Base-by-base conservation (phyloP, 2,888 invertebrate genomes). In the Torymus texanus region DNA sequence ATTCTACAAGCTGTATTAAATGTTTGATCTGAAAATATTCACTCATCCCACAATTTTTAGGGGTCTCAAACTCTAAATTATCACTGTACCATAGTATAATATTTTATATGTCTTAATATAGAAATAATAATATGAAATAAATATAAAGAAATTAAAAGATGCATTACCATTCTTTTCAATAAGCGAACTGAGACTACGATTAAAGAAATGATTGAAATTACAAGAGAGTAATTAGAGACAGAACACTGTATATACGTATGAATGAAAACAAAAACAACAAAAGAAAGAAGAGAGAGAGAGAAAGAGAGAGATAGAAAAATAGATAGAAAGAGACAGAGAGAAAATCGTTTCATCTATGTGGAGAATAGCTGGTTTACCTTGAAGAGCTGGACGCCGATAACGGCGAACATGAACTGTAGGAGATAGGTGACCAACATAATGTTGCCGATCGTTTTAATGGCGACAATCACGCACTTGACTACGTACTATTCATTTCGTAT, bases 371-470 rank as follows among this genome's bases (percentile, higher is more conserved):
- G 82, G 91, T 93, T 94, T 94, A 97, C 97, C 96, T 99, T 99
- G 94, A 99, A 99, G 88, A 99, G 95, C 93, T 99, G 99, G 92
- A 99, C 99, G 93, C 99, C 99, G 92, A 99, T 99, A 92, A 98
- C 98, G 93, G 99, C 98, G 92, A 99, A 99, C 98, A 99, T 99
- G 94, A 99, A 99, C 95, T 98, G 97, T 92, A 99, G 97, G 92
- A 99, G 96, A 94, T 98, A 98, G 91, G 99, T 99, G 93, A 99
- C 99, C 95, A 99, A 94, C 96, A 99, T 98, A 92, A 99, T 99
- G 95, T 99, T 99, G 92, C 98, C 98, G 94, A 98, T 98, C 91
- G 98, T 98, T 94, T 97, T 97, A 92, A 98, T 96, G 90, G 98
- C 98, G 93, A 98, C 98, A 93, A 98, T 97, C 93, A 98, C 99